Evolutionary conservation across 2,797 vertebrate species (phyloP).

Genomic region (Sciurus vulgaris): DNA sequence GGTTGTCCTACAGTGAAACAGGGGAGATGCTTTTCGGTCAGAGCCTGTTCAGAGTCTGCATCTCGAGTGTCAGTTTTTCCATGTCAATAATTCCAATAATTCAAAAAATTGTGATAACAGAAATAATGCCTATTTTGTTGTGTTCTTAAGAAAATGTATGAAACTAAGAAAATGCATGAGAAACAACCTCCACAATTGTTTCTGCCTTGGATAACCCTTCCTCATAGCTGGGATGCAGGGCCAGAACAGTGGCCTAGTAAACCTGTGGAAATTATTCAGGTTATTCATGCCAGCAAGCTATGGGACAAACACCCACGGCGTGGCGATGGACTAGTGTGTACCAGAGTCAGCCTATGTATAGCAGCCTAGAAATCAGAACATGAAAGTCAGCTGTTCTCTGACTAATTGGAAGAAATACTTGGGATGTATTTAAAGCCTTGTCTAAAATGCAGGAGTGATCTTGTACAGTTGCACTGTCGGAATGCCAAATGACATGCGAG

Average conservation of each 20-base stretch:
- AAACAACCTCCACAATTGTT: not conserved
- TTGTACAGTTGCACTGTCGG: not conserved
- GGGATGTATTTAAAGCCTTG: slow-evolving; percentile 5
- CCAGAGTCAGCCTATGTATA: not conserved
- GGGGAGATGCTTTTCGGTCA: not conserved
- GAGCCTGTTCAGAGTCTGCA: not conserved
- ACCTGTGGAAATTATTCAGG: not conserved
- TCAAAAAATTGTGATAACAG: not conserved
- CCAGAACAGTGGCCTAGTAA: not conserved
- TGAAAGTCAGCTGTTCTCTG: not conserved
- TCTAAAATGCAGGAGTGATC: not conserved
- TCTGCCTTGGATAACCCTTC: not conserved
- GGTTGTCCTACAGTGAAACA: not conserved
- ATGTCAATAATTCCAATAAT: slow-evolving; percentile 21
- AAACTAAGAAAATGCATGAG: not conserved
- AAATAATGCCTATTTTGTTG: not conserved
- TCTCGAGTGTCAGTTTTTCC: not conserved
- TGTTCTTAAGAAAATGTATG: not conserved
- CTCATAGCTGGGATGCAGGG: not conserved
- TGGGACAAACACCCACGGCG: not conserved
- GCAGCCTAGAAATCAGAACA: not conserved
- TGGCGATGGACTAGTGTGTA: not conserved
- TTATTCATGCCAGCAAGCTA: not conserved
- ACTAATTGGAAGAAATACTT: not conserved
- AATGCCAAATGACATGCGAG: not conserved